phyloP scores from a whole-genome alignment of 2,797 vertebrate species.

The Sitta carolinensis region DNA sequence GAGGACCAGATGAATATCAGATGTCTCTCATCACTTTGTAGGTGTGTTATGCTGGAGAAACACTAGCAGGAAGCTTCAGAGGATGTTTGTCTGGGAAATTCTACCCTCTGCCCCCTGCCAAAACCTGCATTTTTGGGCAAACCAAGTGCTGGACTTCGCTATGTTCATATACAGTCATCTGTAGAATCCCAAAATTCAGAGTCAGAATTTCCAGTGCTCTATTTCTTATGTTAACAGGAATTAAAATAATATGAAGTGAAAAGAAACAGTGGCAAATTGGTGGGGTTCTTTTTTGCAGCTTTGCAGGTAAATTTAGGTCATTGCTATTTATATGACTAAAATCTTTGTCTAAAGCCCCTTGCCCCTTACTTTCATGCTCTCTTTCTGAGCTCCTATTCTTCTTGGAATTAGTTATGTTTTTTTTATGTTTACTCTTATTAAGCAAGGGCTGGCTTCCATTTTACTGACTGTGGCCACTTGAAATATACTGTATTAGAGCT shows the following conservation, averaged over 20 bases:
- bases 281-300: background rate
- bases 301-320: background rate
- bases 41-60: background rate
- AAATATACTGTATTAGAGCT: background rate
- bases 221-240: conserved; percentile 11
- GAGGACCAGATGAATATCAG: background rate
- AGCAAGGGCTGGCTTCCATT: background rate
- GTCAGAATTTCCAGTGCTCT: background rate
- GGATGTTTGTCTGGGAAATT: background rate
- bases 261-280: background rate
- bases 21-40: background rate
- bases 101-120: background rate
- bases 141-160: background rate
- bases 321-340: background rate
- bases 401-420: background rate
- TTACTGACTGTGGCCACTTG: background rate
- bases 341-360: background rate
- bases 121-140: background rate
- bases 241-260: background rate
- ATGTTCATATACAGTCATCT: background rate
- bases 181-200: background rate
- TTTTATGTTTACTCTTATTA: background rate
- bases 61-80: background rate
- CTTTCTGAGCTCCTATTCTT: background rate
- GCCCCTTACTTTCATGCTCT: background rate